These are phyloP conservation scores for Uropetala carovei DNA, from an alignment of 2,888 invertebrate species.

Conservation along the genomic window DNA sequence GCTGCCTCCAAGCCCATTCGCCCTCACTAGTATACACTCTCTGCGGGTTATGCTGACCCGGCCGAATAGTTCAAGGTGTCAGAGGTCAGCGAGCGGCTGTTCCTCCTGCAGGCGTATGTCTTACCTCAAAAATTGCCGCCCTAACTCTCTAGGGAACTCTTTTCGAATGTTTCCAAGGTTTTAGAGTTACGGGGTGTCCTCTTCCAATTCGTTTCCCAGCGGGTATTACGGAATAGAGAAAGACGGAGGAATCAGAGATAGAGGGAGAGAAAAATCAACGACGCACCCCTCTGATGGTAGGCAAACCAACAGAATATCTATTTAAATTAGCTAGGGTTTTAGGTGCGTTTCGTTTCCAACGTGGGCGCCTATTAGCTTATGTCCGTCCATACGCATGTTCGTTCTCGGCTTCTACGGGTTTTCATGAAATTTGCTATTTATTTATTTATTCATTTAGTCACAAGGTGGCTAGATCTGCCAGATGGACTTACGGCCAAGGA, in stretches of 20 bases:
- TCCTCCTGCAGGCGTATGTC: neutral
- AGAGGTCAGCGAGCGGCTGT: constrained; percentile 56
- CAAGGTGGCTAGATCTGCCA: no score
- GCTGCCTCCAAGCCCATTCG: neutral
- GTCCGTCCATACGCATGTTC: no score
- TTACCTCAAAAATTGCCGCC: neutral
- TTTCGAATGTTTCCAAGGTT: neutral
- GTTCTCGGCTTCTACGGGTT: no score
- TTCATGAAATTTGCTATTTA: no score
- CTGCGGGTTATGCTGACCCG: neutral
- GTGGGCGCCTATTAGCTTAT: no score
- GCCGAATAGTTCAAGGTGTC: neutral
- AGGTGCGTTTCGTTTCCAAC: no score
- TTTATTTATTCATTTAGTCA: no score
- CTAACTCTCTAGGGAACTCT: neutral
- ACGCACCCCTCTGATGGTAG: no score
- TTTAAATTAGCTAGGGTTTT: no score
- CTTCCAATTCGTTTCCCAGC: constrained; percentile 28
- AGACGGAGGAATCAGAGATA: neutral
- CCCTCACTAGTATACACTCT: neutral
- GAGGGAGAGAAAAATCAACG: neutral
- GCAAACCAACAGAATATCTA: no score
- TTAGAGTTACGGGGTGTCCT: neutral
- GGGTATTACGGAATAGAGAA: neutral
- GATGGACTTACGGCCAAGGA: no score